phyloP scores from a whole-genome alignment of 2,113 vertebrate species.

The Piliocolobus tephrosceles region DNA sequence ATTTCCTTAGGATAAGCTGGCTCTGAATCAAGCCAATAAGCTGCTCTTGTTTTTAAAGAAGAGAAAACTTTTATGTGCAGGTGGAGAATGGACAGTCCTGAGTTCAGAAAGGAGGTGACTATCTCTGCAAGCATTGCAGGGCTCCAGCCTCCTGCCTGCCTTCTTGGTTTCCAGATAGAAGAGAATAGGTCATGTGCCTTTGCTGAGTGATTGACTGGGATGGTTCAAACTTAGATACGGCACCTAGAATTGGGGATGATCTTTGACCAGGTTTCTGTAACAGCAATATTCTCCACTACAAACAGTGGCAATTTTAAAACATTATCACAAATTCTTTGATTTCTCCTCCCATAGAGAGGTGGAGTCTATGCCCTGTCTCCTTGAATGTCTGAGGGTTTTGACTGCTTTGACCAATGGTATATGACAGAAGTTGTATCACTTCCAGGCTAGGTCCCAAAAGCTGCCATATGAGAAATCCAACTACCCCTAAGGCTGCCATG shows the following conservation, averaged over 20 bases:
- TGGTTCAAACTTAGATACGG: not conserved
- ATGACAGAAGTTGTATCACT: not conserved
- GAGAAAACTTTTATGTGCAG: not conserved
- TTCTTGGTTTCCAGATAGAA: not conserved
- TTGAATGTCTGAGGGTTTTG: not conserved
- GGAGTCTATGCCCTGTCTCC: not conserved
- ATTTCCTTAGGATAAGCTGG: not conserved
- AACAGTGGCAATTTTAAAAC: not conserved
- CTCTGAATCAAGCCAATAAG: too few relatives aligned
- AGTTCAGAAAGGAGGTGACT: not conserved
- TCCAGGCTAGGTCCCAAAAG: not conserved
- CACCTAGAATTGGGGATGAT: not conserved
- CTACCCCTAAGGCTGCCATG: rapidly evolving
- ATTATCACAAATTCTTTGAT: not conserved
- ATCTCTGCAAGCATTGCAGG: not conserved
- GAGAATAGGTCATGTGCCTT: not conserved
- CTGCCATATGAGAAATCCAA: not conserved
- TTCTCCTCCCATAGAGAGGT: not conserved
- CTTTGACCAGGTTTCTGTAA: not conserved
- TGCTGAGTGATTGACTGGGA: not conserved
- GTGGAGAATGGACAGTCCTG: not conserved
- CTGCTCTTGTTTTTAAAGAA: not conserved
- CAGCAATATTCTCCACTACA: not conserved
- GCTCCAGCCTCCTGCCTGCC: not conserved
- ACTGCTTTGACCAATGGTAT: not conserved